phyloP scores from a whole-genome alignment of 1,140 invertebrate species.

The Ylistrum balloti region DNA sequence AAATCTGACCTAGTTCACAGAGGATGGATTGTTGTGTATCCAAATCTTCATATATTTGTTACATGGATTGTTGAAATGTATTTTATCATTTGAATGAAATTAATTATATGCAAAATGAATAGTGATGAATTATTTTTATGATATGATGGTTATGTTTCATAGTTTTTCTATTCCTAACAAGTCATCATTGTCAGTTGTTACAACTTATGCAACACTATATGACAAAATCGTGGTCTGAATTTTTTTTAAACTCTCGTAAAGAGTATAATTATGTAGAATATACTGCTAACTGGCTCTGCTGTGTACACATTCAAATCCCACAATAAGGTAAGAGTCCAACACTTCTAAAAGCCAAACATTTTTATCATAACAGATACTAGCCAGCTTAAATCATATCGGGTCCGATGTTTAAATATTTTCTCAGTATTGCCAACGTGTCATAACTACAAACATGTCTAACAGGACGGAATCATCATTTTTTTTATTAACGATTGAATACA shows the following conservation, averaged over 20 bases:
- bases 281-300: neutral
- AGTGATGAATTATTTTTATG: constrained; percentile 29
- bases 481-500: neutral
- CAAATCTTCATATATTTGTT: neutral
- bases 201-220: neutral
- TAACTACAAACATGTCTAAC: neutral
- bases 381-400: neutral
- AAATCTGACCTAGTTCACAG: neutral
- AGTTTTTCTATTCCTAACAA: neutral
- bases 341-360: constrained; percentile 18
- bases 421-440: neutral
- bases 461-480: neutral
- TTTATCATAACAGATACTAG: neutral
- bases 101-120: neutral
- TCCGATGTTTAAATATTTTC: neutral
- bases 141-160: neutral
- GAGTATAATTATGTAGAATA: neutral
- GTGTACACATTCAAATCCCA: neutral
- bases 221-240: neutral
- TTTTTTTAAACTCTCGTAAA: neutral
- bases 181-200: neutral
- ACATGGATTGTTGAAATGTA: neutral
- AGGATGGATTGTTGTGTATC: neutral
- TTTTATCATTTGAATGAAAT: neutral
- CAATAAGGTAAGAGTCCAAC: neutral